These are phyloP conservation scores for Deroplatys truncata DNA, from an alignment of 2,888 invertebrate species.

Conservation along the genomic window DNA sequence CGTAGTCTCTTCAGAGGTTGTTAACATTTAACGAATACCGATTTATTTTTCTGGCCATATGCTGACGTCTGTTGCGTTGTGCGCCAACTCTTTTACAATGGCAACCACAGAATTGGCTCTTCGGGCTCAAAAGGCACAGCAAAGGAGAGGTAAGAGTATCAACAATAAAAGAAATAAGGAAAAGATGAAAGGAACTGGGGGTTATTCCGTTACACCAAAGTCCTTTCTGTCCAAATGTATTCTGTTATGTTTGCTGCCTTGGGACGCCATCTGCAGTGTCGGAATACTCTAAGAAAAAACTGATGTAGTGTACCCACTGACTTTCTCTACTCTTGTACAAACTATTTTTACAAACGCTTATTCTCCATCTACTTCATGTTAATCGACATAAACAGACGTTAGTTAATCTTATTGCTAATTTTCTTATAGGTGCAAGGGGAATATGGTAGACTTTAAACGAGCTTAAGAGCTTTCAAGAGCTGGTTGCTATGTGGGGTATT, in stretches of 20 bases:
- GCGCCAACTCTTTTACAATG: not conserved
- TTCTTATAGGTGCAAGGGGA: too few species aligned
- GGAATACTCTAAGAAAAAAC: not conserved
- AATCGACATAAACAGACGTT: too few species aligned
- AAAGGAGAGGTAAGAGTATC: not conserved
- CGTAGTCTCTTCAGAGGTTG: not conserved
- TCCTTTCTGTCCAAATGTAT: not conserved
- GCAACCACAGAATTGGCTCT: not conserved
- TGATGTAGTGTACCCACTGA: too few species aligned
- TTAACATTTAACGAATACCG: not conserved
- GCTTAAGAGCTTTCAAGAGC: too few species aligned
- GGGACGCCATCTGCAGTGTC: not conserved
- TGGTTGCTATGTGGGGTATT: too few species aligned
- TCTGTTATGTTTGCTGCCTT: not conserved
- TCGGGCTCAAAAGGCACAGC: not conserved
- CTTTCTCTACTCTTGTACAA: too few species aligned
- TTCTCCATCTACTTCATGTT: too few species aligned
- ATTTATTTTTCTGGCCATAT: not conserved
- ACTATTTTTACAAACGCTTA: too few species aligned
- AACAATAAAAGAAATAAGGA: not conserved
- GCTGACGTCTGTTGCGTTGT: not conserved
- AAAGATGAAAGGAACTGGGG: not conserved
- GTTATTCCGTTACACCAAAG: not conserved
- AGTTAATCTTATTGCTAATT: too few species aligned
- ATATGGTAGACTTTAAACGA: too few species aligned